Conservation (phyloP, 2,113 vertebrate genomes). For the Ciconia stormi region DNA sequence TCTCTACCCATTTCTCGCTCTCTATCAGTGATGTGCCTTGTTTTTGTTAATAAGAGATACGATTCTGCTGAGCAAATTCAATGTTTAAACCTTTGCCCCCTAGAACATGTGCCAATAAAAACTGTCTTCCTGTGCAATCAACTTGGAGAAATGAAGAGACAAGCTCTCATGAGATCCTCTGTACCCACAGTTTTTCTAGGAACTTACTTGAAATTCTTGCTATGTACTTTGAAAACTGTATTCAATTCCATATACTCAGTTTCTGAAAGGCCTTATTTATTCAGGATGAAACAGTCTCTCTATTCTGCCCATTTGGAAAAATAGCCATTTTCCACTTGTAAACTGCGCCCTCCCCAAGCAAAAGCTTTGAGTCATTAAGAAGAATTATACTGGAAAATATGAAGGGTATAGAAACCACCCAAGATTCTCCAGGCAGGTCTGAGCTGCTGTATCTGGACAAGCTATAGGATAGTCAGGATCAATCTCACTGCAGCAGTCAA, state of each 20-base stretch:
- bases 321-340: background rate
- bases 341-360: background rate
- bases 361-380: background rate
- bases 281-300: background rate
- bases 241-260: background rate
- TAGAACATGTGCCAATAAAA: background rate
- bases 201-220: background rate
- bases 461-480: background rate
- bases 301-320: background rate
- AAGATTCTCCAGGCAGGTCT: background rate
- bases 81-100: background rate
- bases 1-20: background rate
- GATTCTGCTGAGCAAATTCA: background rate
- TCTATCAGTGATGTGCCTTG: background rate
- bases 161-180: background rate
- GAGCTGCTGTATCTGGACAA: background rate
- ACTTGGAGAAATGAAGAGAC: background rate
- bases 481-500: background rate
- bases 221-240: background rate
- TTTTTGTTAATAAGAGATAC: background rate
- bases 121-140: background rate
- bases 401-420: background rate
- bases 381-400: background rate
- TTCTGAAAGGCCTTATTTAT: background rate
- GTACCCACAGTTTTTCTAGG: background rate